Evolutionary conservation across 2,888 invertebrate species (phyloP).

Genomic region (Scrobipalpa atriplicella): DNA sequence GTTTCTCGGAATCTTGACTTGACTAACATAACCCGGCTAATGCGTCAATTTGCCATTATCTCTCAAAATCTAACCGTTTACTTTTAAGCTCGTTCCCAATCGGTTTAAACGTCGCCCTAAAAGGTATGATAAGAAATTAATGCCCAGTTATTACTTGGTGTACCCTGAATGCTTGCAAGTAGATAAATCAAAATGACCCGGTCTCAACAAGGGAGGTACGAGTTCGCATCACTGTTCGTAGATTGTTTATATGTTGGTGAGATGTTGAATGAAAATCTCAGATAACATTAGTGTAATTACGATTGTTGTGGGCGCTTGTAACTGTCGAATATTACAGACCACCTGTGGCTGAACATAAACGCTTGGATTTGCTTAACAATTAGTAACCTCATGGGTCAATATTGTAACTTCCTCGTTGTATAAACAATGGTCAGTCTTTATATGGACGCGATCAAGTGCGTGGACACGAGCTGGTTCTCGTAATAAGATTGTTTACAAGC

Average conservation of each 20-base stretch:
- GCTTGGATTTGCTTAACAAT: constrained; percentile 50
- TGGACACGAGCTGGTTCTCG: constrained; percentile 22
- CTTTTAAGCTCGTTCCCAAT: constrained; percentile 42
- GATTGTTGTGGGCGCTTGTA: constrained; percentile 11
- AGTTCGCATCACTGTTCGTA: constrained; percentile 23
- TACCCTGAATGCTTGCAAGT: constrained; percentile 34
- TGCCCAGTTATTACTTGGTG: constrained; percentile 46
- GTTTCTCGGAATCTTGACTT: constrained; percentile 34
- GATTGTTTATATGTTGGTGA: constrained; percentile 32
- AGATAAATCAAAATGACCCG: constrained; percentile 38
- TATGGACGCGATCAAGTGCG: constrained; percentile 15
- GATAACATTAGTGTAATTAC: constrained; percentile 9
- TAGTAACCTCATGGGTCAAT: constrained; percentile 39
- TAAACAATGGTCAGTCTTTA: constrained; percentile 25
- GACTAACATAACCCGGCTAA: constrained; percentile 46
- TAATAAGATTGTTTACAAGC: constrained; percentile 38
- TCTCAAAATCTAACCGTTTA: constrained; percentile 50
- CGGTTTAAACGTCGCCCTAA: constrained; percentile 46
- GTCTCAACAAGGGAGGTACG: constrained; percentile 49
- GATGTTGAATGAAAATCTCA: constrained; percentile 38
- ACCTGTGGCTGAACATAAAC: constrained; percentile 36
- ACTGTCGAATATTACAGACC: constrained; percentile 12
- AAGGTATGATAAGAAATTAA: constrained; percentile 50
- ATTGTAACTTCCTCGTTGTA: constrained; percentile 33
- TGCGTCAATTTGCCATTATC: constrained; percentile 54